These are phyloP conservation scores for Cyphomyrus plagiostoma DNA, from an alignment of 2,113 vertebrate genomes.

Conservation along the genomic window DNA sequence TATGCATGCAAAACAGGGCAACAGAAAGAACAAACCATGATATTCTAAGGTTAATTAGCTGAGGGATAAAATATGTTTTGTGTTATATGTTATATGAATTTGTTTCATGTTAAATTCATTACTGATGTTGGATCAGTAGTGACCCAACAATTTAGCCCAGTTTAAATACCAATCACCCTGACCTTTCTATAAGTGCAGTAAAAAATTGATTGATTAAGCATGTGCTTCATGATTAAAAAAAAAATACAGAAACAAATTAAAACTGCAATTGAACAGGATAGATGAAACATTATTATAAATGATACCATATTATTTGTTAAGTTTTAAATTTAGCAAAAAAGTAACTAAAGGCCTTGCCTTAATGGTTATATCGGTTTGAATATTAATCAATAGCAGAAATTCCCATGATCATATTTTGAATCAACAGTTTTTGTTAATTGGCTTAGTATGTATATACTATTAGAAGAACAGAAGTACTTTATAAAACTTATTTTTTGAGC, in stretches of 20 bases:
- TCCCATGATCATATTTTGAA: not conserved
- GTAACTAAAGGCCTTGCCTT: not conserved
- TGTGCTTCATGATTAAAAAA: not conserved
- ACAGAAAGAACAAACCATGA: not conserved
- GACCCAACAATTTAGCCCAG: not conserved
- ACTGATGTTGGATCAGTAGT: constrained; percentile 4
- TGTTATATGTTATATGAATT: constrained; percentile 5
- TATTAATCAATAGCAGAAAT: not conserved
- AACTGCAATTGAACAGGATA: not conserved
- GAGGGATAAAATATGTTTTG: not conserved
- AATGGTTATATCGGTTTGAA: not conserved
- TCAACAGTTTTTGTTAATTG: not conserved
- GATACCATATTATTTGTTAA: not conserved
- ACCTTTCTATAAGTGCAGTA: not conserved
- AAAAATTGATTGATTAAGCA: not conserved
- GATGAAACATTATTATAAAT: not conserved
- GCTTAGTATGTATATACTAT: not conserved
- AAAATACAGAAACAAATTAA: not conserved
- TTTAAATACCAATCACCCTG: not conserved
- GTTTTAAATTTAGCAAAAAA: not conserved
- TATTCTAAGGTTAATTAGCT: not conserved
- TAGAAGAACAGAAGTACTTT: not conserved
- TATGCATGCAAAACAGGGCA: not conserved
- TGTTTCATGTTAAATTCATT: not conserved
- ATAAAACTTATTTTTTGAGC: not conserved